phyloP scores from a whole-genome alignment of 2,797 vertebrate species.

The Pantherophis vulpinus region DNA sequence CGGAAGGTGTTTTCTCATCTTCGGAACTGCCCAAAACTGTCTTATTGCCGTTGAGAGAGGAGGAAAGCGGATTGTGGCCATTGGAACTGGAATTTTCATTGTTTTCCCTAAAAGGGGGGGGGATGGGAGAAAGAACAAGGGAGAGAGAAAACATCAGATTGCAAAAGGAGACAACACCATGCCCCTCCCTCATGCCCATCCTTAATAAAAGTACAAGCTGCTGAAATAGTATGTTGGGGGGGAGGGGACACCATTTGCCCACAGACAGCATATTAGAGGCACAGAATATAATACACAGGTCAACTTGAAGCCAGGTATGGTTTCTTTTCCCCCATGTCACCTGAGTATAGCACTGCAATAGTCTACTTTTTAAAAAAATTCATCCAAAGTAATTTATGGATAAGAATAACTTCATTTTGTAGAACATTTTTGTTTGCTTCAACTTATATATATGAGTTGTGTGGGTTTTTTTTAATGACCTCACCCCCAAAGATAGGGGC shows the following conservation, averaged over 20 bases:
- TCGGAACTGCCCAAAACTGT: conserved; percentile 96
- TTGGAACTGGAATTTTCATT: conserved; percentile 97
- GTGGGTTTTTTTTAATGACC: neutral
- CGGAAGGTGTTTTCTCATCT: conserved; percentile 96
- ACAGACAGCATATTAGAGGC: neutral
- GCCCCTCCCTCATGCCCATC: neutral
- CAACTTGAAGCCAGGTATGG: neutral
- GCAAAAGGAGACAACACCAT: neutral
- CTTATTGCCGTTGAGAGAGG: conserved; percentile 97
- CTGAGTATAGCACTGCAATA: neutral
- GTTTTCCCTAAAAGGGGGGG: conserved; percentile 83
- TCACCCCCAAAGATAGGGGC: neutral
- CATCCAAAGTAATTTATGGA: neutral
- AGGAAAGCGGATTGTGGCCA: conserved; percentile 91
- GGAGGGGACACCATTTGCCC: neutral
- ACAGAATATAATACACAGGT: neutral
- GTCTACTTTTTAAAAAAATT: neutral
- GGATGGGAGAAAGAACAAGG: neutral
- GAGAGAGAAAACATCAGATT: neutral
- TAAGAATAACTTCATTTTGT: neutral
- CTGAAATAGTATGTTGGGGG: neutral
- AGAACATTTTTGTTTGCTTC: neutral
- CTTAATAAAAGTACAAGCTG: neutral
- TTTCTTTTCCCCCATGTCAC: neutral
- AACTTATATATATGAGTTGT: neutral